These are phyloP conservation scores for Scaptomyza cyrtandrae DNA, from an alignment of 2,888 invertebrate species.

Conservation along the genomic window DNA sequence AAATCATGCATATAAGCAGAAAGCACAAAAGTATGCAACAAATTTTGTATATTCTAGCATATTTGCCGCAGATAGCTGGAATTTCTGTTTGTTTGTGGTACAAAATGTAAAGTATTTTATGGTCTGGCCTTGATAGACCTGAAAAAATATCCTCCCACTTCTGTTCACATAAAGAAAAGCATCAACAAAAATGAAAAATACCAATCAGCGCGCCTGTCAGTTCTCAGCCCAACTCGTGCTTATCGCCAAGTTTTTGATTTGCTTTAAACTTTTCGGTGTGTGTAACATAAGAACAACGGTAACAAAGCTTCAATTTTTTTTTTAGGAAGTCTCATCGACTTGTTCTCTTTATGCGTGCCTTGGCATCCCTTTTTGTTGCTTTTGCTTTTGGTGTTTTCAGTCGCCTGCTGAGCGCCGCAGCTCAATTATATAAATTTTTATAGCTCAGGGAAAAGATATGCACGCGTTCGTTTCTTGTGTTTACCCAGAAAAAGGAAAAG, in stretches of 20 bases:
- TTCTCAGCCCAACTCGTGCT: constrained; percentile 73
- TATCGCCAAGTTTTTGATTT: constrained; percentile 78
- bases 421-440: constrained; percentile 80
- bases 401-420: constrained; percentile 56
- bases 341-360: constrained; percentile 40
- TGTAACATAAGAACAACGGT: constrained; percentile 41
- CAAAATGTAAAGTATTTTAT: constrained; percentile 75
- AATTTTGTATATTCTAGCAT: constrained; percentile 58
- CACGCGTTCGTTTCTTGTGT: constrained; percentile 66
- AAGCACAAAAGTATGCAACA: constrained; percentile 54
- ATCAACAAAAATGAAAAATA: constrained; percentile 53
- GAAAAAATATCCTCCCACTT: constrained; percentile 8
- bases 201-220: constrained; percentile 78
- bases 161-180: constrained; percentile 5
- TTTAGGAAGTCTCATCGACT: constrained; percentile 54
- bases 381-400: constrained; percentile 23
- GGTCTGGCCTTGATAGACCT: constrained; percentile 55
- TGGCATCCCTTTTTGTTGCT: constrained; percentile 50
- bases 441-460: constrained; percentile 69
- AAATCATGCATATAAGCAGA: neutral
- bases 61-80: constrained; percentile 67
- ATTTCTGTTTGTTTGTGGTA: constrained; percentile 46
- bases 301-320: constrained; percentile 63
- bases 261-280: constrained; percentile 68
- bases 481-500: constrained; percentile 54